Evolutionary conservation across 2,113 vertebrate species (phyloP).

Genomic region (Columba livia): DNA sequence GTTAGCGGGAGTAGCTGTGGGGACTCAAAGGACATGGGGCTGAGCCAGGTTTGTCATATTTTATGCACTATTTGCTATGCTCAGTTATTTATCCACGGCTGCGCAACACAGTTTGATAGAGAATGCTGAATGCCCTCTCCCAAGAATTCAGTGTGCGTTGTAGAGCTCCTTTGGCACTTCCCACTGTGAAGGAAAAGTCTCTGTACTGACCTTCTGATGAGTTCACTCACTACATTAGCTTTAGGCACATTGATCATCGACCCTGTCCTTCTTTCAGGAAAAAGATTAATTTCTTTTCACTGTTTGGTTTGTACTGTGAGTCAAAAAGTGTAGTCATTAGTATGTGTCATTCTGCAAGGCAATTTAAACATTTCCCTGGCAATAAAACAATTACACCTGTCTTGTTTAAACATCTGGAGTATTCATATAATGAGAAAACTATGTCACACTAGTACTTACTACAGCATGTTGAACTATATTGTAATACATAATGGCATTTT

Average conservation of each 20-base stretch:
- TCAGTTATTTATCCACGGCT: not conserved
- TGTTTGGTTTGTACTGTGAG: not conserved
- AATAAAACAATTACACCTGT: not conserved
- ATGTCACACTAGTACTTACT: not conserved
- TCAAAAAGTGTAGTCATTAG: not conserved
- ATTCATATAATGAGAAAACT: not conserved
- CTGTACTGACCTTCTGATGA: not conserved
- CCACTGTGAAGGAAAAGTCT: not conserved
- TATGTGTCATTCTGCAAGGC: not conserved
- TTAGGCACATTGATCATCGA: not conserved
- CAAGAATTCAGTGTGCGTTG: not conserved
- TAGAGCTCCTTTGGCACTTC: not conserved
- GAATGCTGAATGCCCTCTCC: not conserved
- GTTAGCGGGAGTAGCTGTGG: not conserved
- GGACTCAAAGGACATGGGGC: not conserved
- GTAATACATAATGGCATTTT: not conserved
- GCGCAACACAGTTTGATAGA: not conserved
- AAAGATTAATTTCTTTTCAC: not conserved
- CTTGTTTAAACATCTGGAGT: not conserved
- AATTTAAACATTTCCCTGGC: constrained; percentile 14
- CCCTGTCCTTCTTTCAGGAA: not conserved
- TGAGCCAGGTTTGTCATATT: constrained; percentile 25
- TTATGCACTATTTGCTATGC: constrained; percentile 34
- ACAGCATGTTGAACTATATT: not conserved
- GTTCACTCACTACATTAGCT: not conserved